phyloP scores from a whole-genome alignment of 2,113 vertebrate species.

The Dicentrarchus labrax region DNA sequence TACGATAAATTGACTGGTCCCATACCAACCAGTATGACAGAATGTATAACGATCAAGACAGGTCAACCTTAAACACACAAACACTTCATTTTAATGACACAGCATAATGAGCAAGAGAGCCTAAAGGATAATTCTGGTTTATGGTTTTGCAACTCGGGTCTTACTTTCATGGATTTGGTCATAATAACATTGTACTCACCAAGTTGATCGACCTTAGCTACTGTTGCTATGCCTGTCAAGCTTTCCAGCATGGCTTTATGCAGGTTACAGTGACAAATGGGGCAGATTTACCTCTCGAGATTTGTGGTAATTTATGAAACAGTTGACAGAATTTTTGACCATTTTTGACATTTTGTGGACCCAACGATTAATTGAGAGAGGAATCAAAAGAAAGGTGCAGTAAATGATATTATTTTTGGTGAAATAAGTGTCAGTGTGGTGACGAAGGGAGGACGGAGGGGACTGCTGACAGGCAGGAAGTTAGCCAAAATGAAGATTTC shows the following conservation, averaged over 20 bases:
- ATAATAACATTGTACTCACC: not conserved
- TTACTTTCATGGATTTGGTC: not conserved
- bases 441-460: too few relatives aligned
- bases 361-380: too few relatives aligned
- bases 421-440: too few relatives aligned
- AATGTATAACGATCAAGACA: conserved; percentile 41
- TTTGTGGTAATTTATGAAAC: not conserved
- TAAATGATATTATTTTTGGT: too few relatives aligned
- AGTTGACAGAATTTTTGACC: not conserved
- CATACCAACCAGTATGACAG: conserved; percentile 28
- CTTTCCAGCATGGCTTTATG: too few relatives aligned
- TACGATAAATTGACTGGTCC: conserved; percentile 25
- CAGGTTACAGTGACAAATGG: not conserved
- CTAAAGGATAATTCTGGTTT: conserved; percentile 18
- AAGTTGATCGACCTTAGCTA: not conserved
- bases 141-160: not conserved
- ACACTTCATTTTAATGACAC: not conserved
- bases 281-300: not conserved
- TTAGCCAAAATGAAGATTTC: too few relatives aligned
- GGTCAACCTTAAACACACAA: conserved; percentile 57
- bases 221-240: not conserved
- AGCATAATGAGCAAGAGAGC: not conserved
- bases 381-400: too few relatives aligned
- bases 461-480: too few relatives aligned
- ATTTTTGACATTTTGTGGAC: too few relatives aligned